phyloP scores from a whole-genome alignment of 1,140 invertebrate genomes.

The Bombus haemorrhoidalis region DNA sequence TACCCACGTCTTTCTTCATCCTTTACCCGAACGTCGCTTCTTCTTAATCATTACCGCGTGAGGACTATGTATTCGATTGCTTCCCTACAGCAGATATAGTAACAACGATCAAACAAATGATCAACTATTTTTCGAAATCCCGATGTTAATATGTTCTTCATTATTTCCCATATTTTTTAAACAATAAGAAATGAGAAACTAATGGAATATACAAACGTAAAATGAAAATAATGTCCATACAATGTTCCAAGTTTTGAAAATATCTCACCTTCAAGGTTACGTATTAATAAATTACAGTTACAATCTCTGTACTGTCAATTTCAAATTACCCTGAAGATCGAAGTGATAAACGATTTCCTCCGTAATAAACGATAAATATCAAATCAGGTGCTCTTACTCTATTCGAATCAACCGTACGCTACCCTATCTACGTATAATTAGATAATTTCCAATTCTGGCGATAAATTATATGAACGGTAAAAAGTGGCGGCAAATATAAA shows the following conservation, averaged over 20 bases:
- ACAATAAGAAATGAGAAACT: no score
- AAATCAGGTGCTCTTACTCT: background rate
- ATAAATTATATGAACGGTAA: background rate
- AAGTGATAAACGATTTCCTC: background rate
- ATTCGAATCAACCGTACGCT: background rate
- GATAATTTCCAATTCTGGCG: background rate
- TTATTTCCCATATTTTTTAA: no score
- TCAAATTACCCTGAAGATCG: no score
- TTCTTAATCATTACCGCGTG: constrained; percentile 41
- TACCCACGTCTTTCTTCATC: constrained; percentile 21
- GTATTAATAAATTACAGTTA: background rate
- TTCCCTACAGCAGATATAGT: background rate
- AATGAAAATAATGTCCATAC: no score
- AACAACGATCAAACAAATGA: background rate
- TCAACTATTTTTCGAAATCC: no score
- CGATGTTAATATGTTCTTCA: background rate
- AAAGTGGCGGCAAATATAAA: background rate
- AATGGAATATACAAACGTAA: no score
- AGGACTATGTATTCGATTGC: constrained; percentile 48
- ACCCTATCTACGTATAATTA: background rate
- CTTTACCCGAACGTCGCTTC: constrained; percentile 31
- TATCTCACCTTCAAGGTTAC: background rate
- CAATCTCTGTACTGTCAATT: no score
- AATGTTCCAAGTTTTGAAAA: no score
- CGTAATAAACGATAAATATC: background rate